A percentile compares a stretch with the other conserved stretches of the same genome.
phyloP scores from a whole-genome alignment of 2,888 invertebrate genomes.

The Steinernema carpocapsae region DNA sequence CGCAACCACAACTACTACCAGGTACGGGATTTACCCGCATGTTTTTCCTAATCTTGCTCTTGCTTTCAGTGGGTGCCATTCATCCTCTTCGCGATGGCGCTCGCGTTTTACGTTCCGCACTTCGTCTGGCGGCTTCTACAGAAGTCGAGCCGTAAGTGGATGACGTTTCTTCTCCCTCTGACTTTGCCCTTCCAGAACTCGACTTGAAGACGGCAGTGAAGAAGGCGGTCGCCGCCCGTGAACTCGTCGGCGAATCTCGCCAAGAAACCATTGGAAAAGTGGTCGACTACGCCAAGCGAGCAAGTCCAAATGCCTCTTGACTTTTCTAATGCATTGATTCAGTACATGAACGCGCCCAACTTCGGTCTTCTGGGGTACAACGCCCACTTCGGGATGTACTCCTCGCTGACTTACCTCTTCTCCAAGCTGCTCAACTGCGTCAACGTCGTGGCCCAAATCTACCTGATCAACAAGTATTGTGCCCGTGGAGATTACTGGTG shows the following conservation, averaged over 20 bases:
- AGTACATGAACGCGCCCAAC: constrained; percentile 25
- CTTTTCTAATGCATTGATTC: background rate
- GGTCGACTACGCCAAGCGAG: constrained; percentile 18
- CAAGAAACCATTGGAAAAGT: background rate
- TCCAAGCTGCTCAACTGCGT: constrained; percentile 14
- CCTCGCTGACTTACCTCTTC: constrained; percentile 6
- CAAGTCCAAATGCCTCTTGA: background rate
- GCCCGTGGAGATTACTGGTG: background rate
- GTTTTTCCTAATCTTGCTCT: background rate
- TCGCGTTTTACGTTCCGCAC: constrained; percentile 1
- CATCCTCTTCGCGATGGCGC: constrained; percentile 9
- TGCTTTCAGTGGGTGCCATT: constrained; percentile 26
- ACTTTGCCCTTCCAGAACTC: background rate
- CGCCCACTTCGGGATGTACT: constrained; percentile 9
- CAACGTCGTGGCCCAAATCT: background rate
- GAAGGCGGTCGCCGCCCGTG: background rate
- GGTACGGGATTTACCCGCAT: background rate
- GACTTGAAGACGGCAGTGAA: constrained; percentile 2
- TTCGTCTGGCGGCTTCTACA: constrained; percentile 13
- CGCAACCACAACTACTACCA: constrained; percentile 22
- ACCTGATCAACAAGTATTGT: background rate
- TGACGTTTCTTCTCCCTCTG: background rate
- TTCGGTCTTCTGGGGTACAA: background rate
- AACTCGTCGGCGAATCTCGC: background rate
- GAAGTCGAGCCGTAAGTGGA: constrained; percentile 13